A percentile compares a stretch with the other conserved stretches of the same genome.
Conservation (phyloP, 2,113 vertebrate genomes). For the Nesospiza acunhae region DNA sequence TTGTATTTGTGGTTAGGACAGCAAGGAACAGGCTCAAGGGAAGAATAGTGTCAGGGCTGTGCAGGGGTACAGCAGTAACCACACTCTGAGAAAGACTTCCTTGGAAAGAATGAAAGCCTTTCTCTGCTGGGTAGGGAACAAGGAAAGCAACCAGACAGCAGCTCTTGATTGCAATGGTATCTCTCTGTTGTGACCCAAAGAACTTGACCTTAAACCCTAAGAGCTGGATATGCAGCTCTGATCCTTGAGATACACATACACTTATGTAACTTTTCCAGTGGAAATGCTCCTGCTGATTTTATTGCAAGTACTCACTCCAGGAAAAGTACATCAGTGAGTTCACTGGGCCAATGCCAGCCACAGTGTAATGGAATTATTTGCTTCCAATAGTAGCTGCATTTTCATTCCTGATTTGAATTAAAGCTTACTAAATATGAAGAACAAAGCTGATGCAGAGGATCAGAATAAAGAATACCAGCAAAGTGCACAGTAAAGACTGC, state of each 20-base stretch:
- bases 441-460: neutral
- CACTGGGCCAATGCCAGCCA: neutral
- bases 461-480: neutral
- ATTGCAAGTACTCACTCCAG: conserved; percentile 11
- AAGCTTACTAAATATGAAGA: neutral
- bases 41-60: neutral
- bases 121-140: neutral
- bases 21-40: neutral
- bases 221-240: neutral
- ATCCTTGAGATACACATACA: neutral
- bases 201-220: neutral
- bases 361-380: neutral
- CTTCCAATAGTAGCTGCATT: neutral
- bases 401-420: neutral
- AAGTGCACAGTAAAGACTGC: neutral
- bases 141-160: neutral
- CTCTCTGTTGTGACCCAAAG: neutral
- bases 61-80: neutral
- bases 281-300: neutral
- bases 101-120: neutral
- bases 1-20: neutral
- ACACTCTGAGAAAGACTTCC: neutral
- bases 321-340: conserved; percentile 11
- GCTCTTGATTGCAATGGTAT: neutral
- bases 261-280: neutral